Evolutionary conservation across 2,888 invertebrate species (phyloP).

Genomic region (Brachyptera risi): DNA sequence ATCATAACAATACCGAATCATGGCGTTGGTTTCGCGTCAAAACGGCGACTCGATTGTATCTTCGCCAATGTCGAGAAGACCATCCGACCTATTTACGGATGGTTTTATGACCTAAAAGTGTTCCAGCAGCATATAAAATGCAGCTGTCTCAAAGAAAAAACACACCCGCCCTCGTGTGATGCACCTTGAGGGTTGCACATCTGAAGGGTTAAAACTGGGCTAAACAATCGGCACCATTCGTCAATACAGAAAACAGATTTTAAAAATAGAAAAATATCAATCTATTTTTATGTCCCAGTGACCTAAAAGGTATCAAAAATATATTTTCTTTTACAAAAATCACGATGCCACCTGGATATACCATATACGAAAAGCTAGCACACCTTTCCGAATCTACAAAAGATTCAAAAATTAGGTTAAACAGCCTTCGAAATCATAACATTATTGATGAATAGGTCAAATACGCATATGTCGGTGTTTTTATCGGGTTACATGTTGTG

Average conservation of each 20-base stretch:
- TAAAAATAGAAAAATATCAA: conserved; percentile 4
- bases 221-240: background rate
- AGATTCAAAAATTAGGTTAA: conserved; percentile 11
- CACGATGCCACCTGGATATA: background rate
- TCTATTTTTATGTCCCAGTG: background rate
- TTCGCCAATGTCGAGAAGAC: background rate
- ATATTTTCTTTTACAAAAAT: background rate
- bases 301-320: conserved; percentile 1
- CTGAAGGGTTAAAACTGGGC: background rate
- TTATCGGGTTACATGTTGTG: background rate
- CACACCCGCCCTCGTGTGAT: background rate
- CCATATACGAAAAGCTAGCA: background rate
- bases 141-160: background rate
- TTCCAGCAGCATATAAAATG: background rate
- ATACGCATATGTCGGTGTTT: background rate
- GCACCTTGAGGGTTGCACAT: conserved; percentile 8
- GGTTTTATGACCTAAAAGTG: conserved; percentile 8
- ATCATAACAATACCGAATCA: too few species aligned
- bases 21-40: too few species aligned
- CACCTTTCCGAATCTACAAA: background rate
- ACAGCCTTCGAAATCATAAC: background rate
- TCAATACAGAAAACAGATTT: background rate
- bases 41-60: too few species aligned
- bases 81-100: conserved; percentile 2
- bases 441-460: conserved; percentile 10